Percentiles rank a stretch among this genome's conserved stretches.
These are phyloP conservation scores for Drosophila paulistorum DNA, from an alignment of 1,140 invertebrate species.

Conservation along the genomic window DNA sequence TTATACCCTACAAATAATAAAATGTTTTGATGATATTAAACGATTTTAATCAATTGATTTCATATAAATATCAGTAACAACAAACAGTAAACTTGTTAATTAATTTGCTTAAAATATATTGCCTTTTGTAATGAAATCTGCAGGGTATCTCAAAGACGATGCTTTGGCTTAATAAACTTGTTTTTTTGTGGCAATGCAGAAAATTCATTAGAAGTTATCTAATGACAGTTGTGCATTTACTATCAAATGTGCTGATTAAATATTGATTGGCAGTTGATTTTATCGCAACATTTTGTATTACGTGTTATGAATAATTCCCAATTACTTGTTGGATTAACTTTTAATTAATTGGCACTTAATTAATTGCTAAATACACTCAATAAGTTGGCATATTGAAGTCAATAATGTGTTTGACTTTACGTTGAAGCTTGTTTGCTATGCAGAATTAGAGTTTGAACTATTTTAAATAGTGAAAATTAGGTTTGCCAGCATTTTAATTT, in stretches of 20 bases:
- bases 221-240: background rate
- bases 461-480: too few species aligned
- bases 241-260: conserved; percentile 1
- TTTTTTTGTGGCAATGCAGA: background rate
- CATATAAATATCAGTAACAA: too few species aligned
- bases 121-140: too few species aligned
- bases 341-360: background rate
- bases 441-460: too few species aligned
- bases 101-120: too few species aligned
- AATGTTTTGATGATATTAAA: too few species aligned
- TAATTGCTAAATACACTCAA: background rate
- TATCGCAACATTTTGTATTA: background rate
- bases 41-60: too few species aligned
- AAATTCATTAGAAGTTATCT: conserved; percentile 9
- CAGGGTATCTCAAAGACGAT: background rate
- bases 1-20: background rate
- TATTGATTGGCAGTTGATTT: background rate
- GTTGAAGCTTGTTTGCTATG: too few species aligned
- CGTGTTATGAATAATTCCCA: background rate
- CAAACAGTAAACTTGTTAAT: too few species aligned
- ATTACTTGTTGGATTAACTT: background rate
- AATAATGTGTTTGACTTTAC: too few species aligned
- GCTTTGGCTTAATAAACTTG: background rate
- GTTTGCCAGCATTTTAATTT: too few species aligned
- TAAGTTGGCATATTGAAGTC: too few species aligned